Percentiles rank a stretch among this genome's conserved stretches.
Conservation (phyloP, 1,140 invertebrate genomes). For the Mylabris phalerata region DNA sequence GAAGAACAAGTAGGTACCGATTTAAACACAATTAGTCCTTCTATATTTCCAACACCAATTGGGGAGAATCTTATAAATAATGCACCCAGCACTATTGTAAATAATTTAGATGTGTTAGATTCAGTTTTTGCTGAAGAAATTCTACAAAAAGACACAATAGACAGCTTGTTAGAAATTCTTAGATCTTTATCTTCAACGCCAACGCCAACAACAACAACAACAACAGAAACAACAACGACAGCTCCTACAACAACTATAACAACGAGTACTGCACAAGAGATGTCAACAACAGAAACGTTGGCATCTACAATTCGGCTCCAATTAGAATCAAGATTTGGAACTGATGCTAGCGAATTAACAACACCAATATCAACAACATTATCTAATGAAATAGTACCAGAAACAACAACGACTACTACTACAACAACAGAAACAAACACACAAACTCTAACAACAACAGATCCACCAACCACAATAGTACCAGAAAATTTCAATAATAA, state of each 20-base stretch:
- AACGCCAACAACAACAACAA: neutral
- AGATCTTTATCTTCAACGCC: constrained; percentile 29
- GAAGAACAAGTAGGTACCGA: constrained; percentile 34
- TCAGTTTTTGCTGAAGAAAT: constrained; percentile 29
- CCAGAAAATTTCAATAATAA: constrained; percentile 18
- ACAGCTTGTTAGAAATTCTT: constrained; percentile 31
- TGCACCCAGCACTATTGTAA: constrained; percentile 26
- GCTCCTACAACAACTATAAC: constrained; percentile 25
- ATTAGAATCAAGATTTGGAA: neutral
- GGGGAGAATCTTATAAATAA: too few species aligned
- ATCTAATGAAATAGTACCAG: neutral
- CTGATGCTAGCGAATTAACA: constrained; percentile 3
- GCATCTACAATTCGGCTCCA: too few species aligned
- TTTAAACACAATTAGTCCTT: constrained; percentile 31
- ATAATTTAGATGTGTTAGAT: constrained; percentile 29
- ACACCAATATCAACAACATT: constrained; percentile 5
- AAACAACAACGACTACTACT: constrained; percentile 33
- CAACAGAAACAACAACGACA: constrained; percentile 28
- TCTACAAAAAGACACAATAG: constrained; percentile 33
- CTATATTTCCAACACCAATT: constrained; percentile 25
- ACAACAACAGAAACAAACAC: constrained; percentile 44
- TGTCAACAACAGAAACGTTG: too few species aligned
- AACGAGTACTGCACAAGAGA: too few species aligned
- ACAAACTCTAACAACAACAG: constrained; percentile 22
- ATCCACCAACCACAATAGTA: constrained; percentile 9